Evolutionary conservation across 2,888 invertebrate genomes (phyloP).

Genomic region (Tipula confusa): DNA sequence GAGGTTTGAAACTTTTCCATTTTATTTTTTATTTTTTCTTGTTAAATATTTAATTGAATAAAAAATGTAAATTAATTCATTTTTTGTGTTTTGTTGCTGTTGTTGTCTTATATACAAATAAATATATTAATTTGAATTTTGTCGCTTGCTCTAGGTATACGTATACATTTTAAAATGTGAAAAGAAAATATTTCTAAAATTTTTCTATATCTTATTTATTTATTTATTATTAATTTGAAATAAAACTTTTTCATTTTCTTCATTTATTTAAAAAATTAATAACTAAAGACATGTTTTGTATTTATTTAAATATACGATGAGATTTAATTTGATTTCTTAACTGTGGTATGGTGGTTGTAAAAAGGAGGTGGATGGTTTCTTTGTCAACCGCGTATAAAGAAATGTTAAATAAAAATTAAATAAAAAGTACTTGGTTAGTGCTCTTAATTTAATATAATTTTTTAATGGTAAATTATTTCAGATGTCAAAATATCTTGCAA

Average conservation of each 20-base stretch:
- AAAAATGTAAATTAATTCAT: conserved; percentile 16
- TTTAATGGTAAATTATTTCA: too few species aligned
- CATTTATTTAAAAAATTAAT: not conserved
- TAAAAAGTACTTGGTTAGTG: too few species aligned
- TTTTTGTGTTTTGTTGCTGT: not conserved
- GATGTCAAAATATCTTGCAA: too few species aligned
- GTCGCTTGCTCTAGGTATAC: not conserved
- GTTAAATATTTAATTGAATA: not conserved
- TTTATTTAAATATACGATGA: not conserved
- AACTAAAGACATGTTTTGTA: not conserved
- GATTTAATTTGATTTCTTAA: not conserved
- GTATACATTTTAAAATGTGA: too few species aligned
- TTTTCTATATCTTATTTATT: not conserved
- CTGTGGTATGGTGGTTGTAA: too few species aligned
- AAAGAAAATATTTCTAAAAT: not conserved
- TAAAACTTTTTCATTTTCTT: not conserved
- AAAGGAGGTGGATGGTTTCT: too few species aligned
- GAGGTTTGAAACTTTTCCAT: not conserved
- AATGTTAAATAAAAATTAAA: too few species aligned
- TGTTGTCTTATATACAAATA: not conserved
- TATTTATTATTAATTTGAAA: not conserved
- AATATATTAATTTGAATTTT: not conserved
- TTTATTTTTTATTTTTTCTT: not conserved
- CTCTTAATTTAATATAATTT: too few species aligned
- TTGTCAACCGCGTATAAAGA: too few species aligned